Evolutionary conservation across 2,113 vertebrate genomes (phyloP).

Genomic region (Phalacrocorax brasilianus): DNA sequence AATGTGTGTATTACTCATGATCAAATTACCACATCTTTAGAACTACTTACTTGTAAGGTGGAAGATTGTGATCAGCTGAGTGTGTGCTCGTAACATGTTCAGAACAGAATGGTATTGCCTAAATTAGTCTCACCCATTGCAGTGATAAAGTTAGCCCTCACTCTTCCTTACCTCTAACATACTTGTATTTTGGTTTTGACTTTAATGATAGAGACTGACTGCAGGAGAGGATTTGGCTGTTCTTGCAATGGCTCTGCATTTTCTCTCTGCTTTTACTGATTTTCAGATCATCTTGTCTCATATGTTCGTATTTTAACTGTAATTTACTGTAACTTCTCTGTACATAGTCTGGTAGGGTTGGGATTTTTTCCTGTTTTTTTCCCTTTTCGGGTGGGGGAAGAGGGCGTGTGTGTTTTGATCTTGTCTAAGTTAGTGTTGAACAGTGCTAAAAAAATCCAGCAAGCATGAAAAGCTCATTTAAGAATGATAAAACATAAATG

Average conservation of each 20-base stretch:
- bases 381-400: neutral
- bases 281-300: neutral
- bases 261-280: neutral
- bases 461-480: neutral
- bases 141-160: neutral
- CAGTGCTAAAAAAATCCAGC: neutral
- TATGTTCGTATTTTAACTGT: neutral
- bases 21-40: neutral
- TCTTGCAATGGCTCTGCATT: neutral
- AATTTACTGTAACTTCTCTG: neutral
- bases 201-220: neutral
- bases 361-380: fast-evolving
- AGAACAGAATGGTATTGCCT: neutral
- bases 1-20: neutral
- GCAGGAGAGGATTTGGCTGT: neutral
- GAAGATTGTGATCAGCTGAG: neutral
- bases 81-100: neutral
- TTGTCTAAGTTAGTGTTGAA: neutral
- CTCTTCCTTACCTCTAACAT: neutral
- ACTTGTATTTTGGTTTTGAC: neutral
- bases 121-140: neutral
- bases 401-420: neutral
- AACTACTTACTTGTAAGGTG: neutral
- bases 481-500: neutral
- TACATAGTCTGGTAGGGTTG: neutral